These are phyloP conservation scores for Rotaria socialis DNA, from an alignment of 2,888 invertebrate genomes.

Conservation along the genomic window DNA sequence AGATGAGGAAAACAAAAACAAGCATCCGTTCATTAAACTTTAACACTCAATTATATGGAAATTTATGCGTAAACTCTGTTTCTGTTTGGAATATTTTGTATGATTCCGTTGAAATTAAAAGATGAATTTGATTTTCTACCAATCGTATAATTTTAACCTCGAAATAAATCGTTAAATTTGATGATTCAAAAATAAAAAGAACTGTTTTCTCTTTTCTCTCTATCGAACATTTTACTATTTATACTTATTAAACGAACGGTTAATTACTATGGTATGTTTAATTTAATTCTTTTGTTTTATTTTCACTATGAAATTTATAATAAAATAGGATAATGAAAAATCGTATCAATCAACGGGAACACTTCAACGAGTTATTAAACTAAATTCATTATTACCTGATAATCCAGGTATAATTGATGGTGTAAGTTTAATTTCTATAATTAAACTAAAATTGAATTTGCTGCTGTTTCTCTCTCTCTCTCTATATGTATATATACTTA, in stretches of 20 bases:
- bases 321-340: neutral
- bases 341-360: neutral
- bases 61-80: no score
- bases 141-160: neutral
- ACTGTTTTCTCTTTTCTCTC: no score
- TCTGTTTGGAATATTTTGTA: no score
- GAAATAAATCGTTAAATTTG: neutral
- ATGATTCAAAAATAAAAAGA: neutral
- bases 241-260: neutral
- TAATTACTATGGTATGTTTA: neutral
- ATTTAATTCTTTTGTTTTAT: neutral
- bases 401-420: constrained; percentile 15
- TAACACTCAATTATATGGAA: no score
- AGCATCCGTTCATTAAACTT: no score
- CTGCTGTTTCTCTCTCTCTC: neutral
- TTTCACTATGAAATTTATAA: neutral
- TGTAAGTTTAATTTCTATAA: neutral
- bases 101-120: neutral
- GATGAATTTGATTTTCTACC: neutral
- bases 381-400: neutral
- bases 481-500: no score
- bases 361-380: neutral
- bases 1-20: no score
- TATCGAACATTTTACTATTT: neutral
- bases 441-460: neutral